Base-by-base conservation (phyloP, 2,888 invertebrate species). In the Junonia oenone region DNA sequence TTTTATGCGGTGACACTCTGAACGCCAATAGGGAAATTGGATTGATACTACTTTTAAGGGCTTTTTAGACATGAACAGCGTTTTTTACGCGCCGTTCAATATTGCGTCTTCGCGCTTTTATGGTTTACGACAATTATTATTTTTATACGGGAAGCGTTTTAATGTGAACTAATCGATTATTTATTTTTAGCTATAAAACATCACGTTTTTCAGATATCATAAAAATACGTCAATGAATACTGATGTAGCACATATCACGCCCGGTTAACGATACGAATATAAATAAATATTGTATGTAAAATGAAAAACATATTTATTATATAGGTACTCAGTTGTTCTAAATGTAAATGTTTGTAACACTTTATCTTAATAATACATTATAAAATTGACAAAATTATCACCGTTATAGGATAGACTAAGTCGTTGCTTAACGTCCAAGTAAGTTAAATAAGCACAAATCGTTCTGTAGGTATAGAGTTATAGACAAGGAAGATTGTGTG, bases 21-120 rank as follows among this genome's bases (percentile, higher is more conserved):
- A 78, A 78, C 79, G 75, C 78, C 81, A 81, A 83, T 87, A 86
- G 83, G 84, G 83, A 88, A 88, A 88, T 88, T 88, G 88, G 85
- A 86, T 83, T 84, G 83, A 81, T 87, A 84, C 83, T 85, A 84
- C 79, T 84, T 88, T 85, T 85, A 81, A 87, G 78, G 79, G 80
- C 77, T 83, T 84, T 84, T 88, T 80, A 78, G 83, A 79, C 81
- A 78, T 81, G 82, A 83, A 79, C 71, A 76, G 73, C 55, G 46
- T 54, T 53, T 57, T 37, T 85, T 84, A 87, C 78, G 77, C 71
- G 68, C 76, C 66, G 72, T 73, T 76, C 85, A 81, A 81, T 85
- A 84, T 83, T 82, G 78, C 73, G 73, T 73, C 76, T 81, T 53
- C 37, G 31, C 40, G 17, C 8, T 54, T 54, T 64, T 81, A 52